These are phyloP conservation scores for Lamproptera curius DNA, from an alignment of 2,888 invertebrate genomes.

Conservation along the genomic window DNA sequence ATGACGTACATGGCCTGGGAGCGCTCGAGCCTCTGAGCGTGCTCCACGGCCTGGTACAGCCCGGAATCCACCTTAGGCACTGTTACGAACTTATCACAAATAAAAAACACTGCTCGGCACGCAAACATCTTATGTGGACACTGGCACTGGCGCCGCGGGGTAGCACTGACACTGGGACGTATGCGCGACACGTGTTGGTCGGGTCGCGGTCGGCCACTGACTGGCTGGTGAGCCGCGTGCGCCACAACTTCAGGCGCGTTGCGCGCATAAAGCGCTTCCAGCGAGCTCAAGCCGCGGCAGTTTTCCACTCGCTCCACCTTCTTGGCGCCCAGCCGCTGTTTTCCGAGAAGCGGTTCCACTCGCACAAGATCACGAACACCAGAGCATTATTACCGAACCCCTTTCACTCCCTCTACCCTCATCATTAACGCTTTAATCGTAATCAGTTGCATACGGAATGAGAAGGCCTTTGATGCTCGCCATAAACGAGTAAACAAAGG, in stretches of 20 bases:
- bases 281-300: constrained; percentile 27
- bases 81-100: constrained; percentile 58
- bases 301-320: constrained; percentile 10
- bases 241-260: constrained; percentile 29
- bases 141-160: constrained; percentile 48
- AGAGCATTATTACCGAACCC: too few species aligned
- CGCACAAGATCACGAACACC: not conserved
- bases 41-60: constrained; percentile 73
- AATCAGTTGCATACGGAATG: not conserved
- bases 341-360: constrained; percentile 6
- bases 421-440: not conserved
- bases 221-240: constrained; percentile 33
- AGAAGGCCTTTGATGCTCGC: not conserved
- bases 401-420: constrained; percentile 8
- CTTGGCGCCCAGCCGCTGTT: not conserved
- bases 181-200: constrained; percentile 48
- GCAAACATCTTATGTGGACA: constrained; percentile 67
- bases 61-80: constrained; percentile 75
- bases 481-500: not conserved
- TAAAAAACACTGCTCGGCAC: constrained; percentile 60
- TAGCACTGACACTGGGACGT: constrained; percentile 32
- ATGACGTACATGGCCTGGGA: constrained; percentile 78
- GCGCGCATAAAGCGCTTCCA: constrained; percentile 20
- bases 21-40: constrained; percentile 72
- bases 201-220: constrained; percentile 62